Evolutionary conservation across 2,113 vertebrate species (phyloP), one percentile per base, ranked within the genome.

Genomic region (Cnemophilus loriae): DNA sequence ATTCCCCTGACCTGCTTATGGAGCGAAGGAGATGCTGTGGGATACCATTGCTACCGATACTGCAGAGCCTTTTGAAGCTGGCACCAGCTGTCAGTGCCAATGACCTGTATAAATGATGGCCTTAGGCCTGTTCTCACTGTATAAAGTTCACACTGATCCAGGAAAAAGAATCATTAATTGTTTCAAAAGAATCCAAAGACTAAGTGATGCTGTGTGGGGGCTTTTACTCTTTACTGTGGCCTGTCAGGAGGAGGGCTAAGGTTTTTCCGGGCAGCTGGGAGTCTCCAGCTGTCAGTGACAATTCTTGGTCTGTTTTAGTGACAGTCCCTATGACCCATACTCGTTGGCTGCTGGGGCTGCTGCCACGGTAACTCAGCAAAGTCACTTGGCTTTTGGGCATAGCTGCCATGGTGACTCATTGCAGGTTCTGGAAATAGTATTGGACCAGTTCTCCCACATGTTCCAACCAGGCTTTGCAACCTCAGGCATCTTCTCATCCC

Each of bases 251-350:
- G 5, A 70, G 46, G 33, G 14, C 42, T 57, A 21, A 89, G 50
- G 7, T 32, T 37, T 74, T 80, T 23, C 3, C 4, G 20, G 35
- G 27, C 11, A 75, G 6, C 0, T 79, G 27, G 14, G 39, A n/a
- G 23, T 39, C 52, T 85, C 14, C 65, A 49, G 24, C 33, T 86
- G 33, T 18, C 18, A 19, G 46, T n/a, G 65, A 22, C 9, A 13
- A n/a, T 26, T 88, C 22, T 49, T 63, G 50, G 16, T 26, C 16
- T 76, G 20, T 46, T 74, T 41, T 1, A 5, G 11, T 61, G 85
- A 28, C 0, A 0, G 26, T 50, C 12, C 12, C 49, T 78, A 3
- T 1, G 1, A 35, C 6, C 6, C 42, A 10, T 8, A 33, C 17
- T n/a, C 5, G 3, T 4, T 68, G 71, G 15, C 75, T 85, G 52